A percentile compares a stretch with the other conserved stretches of the same genome.
Conservation (phyloP, 2,113 vertebrate species). For the Hiodon tergisus region DNA sequence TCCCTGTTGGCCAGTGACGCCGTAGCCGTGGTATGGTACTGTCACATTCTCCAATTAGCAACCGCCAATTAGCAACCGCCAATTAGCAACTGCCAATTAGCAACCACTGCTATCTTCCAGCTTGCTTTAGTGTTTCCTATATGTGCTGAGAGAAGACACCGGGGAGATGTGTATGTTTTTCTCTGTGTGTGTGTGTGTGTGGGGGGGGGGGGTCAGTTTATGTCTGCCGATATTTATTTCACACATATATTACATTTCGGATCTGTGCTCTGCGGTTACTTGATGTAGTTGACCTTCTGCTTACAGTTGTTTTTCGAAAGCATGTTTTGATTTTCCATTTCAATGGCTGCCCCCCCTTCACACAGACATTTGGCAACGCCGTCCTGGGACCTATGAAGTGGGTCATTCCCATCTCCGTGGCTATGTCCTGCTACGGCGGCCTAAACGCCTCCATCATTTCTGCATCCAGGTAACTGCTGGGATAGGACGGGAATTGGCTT, state of each 20-base stretch:
- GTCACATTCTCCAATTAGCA: not conserved
- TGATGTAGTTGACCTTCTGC: no score
- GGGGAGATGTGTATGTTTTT: no score
- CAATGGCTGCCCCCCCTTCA: not conserved
- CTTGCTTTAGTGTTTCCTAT: no score
- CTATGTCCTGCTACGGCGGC: constrained; percentile 76
- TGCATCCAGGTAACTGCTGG: constrained; percentile 61
- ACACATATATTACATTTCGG: no score
- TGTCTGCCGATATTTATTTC: no score
- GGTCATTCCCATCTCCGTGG: constrained; percentile 72
- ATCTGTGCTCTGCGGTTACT: no score
- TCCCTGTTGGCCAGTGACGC: constrained; percentile 73
- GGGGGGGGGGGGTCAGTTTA: no score
- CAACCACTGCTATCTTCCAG: no score
- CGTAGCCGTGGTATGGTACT: constrained; percentile 69
- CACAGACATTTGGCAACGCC: constrained; percentile 68
- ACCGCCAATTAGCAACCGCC: no score
- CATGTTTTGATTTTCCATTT: not conserved
- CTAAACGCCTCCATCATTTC: constrained; percentile 76
- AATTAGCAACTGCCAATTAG: not conserved
- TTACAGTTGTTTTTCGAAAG: no score
- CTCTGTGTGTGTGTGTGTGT: no score
- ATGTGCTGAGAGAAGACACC: no score
- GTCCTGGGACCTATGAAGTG: constrained; percentile 66
- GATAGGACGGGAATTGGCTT: not conserved